Conservation (phyloP, 2,113 vertebrate species). For the Calidris pygmaea region DNA sequence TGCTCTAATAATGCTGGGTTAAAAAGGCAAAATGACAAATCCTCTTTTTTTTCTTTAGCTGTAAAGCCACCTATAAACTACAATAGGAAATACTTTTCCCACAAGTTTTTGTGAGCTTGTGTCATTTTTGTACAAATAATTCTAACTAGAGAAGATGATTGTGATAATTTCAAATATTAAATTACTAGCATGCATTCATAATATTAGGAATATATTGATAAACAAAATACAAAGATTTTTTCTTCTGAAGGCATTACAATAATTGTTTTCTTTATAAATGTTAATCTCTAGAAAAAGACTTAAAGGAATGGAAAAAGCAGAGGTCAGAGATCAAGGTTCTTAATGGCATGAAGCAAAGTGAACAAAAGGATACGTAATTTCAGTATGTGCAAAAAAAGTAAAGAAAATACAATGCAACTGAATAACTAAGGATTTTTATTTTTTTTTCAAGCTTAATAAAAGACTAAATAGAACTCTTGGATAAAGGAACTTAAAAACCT, state of each 20-base stretch:
- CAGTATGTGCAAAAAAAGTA: background rate
- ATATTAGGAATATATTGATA: background rate
- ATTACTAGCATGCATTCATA: background rate
- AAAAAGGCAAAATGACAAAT: background rate
- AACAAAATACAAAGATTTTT: background rate
- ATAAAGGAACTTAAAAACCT: background rate
- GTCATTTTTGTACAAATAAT: background rate
- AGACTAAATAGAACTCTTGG: background rate
- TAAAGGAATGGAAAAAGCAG: background rate
- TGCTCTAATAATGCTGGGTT: background rate
- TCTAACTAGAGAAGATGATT: background rate
- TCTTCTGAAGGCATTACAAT: background rate
- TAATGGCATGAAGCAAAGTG: background rate
- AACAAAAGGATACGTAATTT: background rate
- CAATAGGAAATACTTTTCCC: background rate
- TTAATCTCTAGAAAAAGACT: background rate
- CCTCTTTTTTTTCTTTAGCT: background rate
- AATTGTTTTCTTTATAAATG: background rate
- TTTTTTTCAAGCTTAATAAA: background rate
- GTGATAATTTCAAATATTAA: background rate
- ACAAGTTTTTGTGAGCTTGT: accelerated
- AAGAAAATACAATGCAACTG: background rate
- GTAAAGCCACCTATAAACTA: background rate
- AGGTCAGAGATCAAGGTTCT: background rate
- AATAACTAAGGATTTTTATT: background rate